Conservation (phyloP, 2,113 vertebrate genomes). For the Pollachius pollachius region DNA sequence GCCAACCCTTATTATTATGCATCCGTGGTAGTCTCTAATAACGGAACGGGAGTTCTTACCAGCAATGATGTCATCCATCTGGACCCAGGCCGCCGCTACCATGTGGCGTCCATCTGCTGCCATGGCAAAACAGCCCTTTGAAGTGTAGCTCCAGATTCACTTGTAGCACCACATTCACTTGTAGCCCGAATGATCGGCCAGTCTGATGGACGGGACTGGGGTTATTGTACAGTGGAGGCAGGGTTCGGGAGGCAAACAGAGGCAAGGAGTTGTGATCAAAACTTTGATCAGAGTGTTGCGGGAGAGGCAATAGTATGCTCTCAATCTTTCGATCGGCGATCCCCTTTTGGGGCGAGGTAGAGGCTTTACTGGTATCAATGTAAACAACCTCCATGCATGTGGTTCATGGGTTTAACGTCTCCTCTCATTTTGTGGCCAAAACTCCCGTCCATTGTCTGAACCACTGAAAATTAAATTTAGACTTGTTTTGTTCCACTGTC, state of each 20-base stretch:
- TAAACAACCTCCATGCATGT: constrained; percentile 55
- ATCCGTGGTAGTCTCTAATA: constrained; percentile 30
- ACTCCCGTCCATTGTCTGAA: constrained; percentile 42
- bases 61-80: constrained; percentile 93
- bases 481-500: constrained; percentile 24
- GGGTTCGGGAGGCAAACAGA: constrained; percentile 14
- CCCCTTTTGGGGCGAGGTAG: constrained; percentile 33
- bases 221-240: not conserved
- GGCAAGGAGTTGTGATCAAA: constrained; percentile 7
- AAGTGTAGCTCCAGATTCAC: constrained; percentile 4
- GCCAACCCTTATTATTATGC: too few species aligned
- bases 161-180: constrained; percentile 1
- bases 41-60: constrained; percentile 71
- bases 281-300: not conserved
- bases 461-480: constrained; percentile 35
- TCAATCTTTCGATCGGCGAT: constrained; percentile 30
- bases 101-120: constrained; percentile 83
- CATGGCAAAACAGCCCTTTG: constrained; percentile 65
- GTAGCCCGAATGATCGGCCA: not conserved
- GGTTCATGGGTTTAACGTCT: constrained; percentile 63
- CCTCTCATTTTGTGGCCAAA: constrained; percentile 63
- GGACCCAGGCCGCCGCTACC: constrained; percentile 86
- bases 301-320: constrained; percentile 14
- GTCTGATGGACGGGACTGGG: constrained; percentile 6
- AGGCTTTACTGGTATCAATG: constrained; percentile 45